Evolutionary conservation across 2,113 vertebrate genomes (phyloP).

Genomic region (Centropristis striata): DNA sequence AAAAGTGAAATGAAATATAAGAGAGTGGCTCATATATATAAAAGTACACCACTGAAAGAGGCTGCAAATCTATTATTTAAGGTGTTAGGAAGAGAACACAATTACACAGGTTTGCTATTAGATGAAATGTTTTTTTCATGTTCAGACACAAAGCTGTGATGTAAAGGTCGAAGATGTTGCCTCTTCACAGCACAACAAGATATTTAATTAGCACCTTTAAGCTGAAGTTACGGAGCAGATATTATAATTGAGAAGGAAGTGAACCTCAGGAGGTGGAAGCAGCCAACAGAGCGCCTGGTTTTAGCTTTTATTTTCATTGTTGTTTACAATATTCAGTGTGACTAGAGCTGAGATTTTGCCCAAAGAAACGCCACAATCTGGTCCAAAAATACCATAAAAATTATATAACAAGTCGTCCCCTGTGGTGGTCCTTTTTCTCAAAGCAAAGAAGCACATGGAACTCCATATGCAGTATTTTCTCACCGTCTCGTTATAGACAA

Average conservation of each 20-base stretch:
- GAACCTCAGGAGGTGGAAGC: background rate
- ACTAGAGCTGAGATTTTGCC: slow-evolving; percentile 19
- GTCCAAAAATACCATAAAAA: slow-evolving; percentile 13
- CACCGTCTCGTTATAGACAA: background rate
- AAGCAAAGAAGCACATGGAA: background rate
- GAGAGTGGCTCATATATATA: background rate
- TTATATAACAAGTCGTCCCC: background rate
- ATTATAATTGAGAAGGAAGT: background rate
- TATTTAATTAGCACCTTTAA: slow-evolving; percentile 4
- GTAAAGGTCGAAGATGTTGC: background rate
- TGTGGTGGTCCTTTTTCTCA: background rate
- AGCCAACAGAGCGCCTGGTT: background rate
- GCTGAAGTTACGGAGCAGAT: background rate
- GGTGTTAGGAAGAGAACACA: background rate
- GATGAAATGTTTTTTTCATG: slow-evolving; percentile 5
- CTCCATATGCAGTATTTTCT: background rate
- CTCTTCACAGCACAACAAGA: background rate
- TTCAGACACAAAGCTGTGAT: slow-evolving; percentile 12
- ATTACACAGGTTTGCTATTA: slow-evolving; percentile 9
- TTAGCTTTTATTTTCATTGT: background rate
- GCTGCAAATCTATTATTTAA: background rate
- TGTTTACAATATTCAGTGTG: slow-evolving; percentile 19
- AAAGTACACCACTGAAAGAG: background rate
- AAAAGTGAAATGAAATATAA: slow-evolving; percentile 1
- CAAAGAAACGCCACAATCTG: slow-evolving; percentile 3